Conservation (phyloP, 2,797 vertebrate species). For the Helicolenus hilgendorfi region DNA sequence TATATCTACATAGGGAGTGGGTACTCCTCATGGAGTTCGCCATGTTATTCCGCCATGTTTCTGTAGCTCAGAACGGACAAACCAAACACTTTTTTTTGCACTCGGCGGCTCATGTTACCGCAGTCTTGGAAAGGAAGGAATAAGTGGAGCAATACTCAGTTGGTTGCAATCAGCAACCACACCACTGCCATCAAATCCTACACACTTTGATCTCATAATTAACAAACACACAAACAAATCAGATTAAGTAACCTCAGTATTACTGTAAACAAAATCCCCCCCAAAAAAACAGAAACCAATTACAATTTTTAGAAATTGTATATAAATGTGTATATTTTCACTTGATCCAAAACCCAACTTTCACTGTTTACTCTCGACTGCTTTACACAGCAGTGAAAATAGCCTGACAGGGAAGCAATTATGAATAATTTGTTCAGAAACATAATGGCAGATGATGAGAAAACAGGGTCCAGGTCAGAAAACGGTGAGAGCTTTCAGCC, state of each 20-base stretch:
- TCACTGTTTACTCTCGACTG: not conserved
- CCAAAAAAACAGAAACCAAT: not conserved
- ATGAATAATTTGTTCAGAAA: not conserved
- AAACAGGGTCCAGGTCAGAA: slow-evolving; percentile 3
- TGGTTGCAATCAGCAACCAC: too few relatives aligned
- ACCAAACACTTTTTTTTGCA: too few relatives aligned
- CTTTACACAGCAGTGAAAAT: not conserved
- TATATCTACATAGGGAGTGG: rapidly evolving
- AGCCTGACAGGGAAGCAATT: not conserved
- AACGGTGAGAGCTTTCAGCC: not conserved
- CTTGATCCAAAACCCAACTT: not conserved
- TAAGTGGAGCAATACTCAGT: too few relatives aligned
- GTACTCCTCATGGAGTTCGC: too few relatives aligned
- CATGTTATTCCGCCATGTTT: too few relatives aligned
- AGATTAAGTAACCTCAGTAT: not conserved
- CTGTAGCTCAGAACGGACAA: too few relatives aligned
- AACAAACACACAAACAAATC: not conserved
- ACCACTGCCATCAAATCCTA: too few relatives aligned
- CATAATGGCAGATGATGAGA: slow-evolving; percentile 9
- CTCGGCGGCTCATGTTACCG: too few relatives aligned
- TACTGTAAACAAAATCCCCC: not conserved
- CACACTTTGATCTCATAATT: not conserved
- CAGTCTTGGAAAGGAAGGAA: too few relatives aligned
- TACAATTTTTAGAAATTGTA: not conserved
- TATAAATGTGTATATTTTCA: not conserved